These are phyloP conservation scores for Cheilosia vernalis DNA, from an alignment of 2,888 invertebrate species.

Conservation along the genomic window DNA sequence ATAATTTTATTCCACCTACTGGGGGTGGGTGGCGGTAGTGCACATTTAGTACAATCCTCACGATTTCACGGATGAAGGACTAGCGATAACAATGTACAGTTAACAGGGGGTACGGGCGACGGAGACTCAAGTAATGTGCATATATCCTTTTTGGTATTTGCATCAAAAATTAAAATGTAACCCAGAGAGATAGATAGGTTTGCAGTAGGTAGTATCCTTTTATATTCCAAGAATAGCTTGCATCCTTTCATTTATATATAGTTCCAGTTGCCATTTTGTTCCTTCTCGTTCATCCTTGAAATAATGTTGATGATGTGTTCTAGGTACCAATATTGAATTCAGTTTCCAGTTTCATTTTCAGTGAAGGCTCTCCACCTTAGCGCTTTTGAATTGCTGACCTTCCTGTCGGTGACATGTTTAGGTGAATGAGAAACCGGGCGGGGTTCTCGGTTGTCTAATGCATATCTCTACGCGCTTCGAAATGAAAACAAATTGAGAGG, in stretches of 20 bases:
- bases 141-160: constrained; percentile 47
- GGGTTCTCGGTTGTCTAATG: background rate
- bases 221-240: background rate
- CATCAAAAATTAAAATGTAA: constrained; percentile 63
- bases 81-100: constrained; percentile 40
- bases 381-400: constrained; percentile 56
- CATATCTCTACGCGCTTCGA: constrained; percentile 4
- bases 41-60: background rate
- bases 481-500: background rate
- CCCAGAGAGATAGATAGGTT: constrained; percentile 1
- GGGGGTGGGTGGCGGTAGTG: background rate
- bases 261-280: background rate
- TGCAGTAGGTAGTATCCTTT: background rate
- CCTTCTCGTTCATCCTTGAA: constrained; percentile 37
- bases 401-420: constrained; percentile 48
- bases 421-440: constrained; percentile 10
- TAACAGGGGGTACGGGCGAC: background rate
- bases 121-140: constrained; percentile 51
- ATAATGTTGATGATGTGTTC: constrained; percentile 47
- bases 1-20: constrained; percentile 62
- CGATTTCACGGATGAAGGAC: constrained; percentile 41
- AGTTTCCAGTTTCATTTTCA: constrained; percentile 47
- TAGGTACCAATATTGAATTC: constrained; percentile 40
- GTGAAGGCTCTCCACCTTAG: background rate
- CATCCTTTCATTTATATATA: constrained; percentile 12